These are phyloP conservation scores for Olivierus martensii DNA, from an alignment of 1,140 invertebrate species.

Conservation along the genomic window DNA sequence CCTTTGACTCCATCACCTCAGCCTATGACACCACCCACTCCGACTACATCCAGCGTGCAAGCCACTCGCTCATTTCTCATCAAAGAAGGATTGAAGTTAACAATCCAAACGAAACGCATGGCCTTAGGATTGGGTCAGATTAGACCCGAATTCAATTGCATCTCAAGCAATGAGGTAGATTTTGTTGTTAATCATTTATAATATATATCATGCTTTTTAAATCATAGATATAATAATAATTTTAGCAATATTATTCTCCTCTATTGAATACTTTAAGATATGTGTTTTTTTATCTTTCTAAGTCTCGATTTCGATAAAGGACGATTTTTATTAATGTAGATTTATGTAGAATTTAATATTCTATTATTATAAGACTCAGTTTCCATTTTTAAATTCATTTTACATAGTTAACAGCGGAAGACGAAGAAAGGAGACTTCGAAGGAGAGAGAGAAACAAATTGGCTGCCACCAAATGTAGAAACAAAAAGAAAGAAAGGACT, in stretches of 20 bases:
- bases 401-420: conserved; percentile 70
- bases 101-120: conserved; percentile 69
- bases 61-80: conserved; percentile 79
- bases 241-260: no score
- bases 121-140: conserved; percentile 27
- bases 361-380: no score
- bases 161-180: no score
- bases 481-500: conserved; percentile 83
- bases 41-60: conserved; percentile 42
- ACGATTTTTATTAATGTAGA: no score
- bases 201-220: no score
- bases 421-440: conserved; percentile 66
- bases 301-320: no score
- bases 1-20: no score
- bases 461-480: conserved; percentile 84
- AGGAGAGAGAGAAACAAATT: conserved; percentile 85
- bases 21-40: background rate
- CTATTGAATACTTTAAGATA: no score
- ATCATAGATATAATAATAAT: no score
- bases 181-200: no score
- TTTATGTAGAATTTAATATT: no score
- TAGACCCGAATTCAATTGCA: background rate
- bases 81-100: conserved; percentile 78
- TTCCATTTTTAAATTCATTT: background rate
- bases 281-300: no score